Evolutionary conservation across 1,140 invertebrate genomes (phyloP).

Genomic region (Nylanderia fulva): DNA sequence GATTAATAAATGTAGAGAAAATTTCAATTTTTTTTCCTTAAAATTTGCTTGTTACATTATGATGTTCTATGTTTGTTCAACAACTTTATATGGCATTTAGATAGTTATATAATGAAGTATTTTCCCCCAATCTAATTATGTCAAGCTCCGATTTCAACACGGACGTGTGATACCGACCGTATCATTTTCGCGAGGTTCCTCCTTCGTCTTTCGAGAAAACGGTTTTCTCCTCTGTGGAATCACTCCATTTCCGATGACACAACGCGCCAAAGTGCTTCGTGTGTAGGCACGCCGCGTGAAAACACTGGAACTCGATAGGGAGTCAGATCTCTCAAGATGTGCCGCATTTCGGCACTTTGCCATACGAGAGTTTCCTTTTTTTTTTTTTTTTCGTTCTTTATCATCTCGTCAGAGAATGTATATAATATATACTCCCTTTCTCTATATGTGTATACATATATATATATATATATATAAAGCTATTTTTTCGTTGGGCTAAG

Average conservation of each 20-base stretch:
- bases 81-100: background rate
- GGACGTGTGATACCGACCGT: conserved; percentile 6
- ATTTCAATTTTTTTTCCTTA: background rate
- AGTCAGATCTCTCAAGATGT: conserved; percentile 69
- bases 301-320: conserved; percentile 64
- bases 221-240: conserved; percentile 15
- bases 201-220: background rate
- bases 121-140: background rate
- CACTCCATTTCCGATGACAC: conserved; percentile 66
- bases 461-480: conserved; percentile 16
- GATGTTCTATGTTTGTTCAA: background rate
- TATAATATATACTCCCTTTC: background rate
- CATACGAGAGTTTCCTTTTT: conserved; percentile 57
- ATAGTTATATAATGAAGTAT: background rate
- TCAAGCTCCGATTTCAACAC: conserved; percentile 34
- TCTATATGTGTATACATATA: background rate
- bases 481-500: conserved; percentile 50
- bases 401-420: conserved; percentile 31
- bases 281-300: conserved; percentile 53
- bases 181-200: conserved; percentile 18
- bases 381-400: conserved; percentile 26
- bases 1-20: background rate
- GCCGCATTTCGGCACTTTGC: conserved; percentile 70
- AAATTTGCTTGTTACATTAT: background rate
- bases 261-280: conserved; percentile 68